These are phyloP conservation scores for Thereva unica DNA, from an alignment of 2,888 invertebrate genomes.

Conservation along the genomic window DNA sequence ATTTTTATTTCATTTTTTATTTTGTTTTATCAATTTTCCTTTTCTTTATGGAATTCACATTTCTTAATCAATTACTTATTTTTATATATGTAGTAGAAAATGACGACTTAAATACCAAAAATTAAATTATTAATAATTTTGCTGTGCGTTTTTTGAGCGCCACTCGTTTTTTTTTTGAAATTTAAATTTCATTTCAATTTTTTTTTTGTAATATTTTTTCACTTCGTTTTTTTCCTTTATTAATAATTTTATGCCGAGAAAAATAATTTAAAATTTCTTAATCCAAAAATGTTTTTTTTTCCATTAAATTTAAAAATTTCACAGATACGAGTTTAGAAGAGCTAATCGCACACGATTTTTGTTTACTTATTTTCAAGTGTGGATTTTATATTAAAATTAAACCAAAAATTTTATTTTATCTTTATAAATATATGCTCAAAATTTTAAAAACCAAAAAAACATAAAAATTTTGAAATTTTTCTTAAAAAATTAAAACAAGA, in stretches of 20 bases:
- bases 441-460: constrained; percentile 13
- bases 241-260: no score
- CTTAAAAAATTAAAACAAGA: constrained; percentile 1
- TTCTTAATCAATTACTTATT: no score
- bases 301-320: constrained; percentile 30
- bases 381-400: constrained; percentile 18
- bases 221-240: constrained; percentile 32
- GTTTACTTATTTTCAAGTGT: not conserved
- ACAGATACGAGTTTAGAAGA: constrained; percentile 45
- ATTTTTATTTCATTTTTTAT: not conserved
- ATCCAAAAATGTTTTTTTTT: constrained; percentile 21
- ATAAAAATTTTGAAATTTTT: constrained; percentile 10
- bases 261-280: constrained; percentile 30
- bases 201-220: constrained; percentile 40
- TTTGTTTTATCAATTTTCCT: not conserved
- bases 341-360: constrained; percentile 27
- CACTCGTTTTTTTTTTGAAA: constrained; percentile 43
- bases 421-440: no score
- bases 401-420: constrained; percentile 1
- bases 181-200: constrained; percentile 39
- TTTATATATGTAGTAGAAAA: not conserved
- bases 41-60: no score
- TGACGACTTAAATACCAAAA: constrained; percentile 8
- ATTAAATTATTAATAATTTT: constrained; percentile 30
- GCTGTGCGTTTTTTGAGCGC: constrained; percentile 48